These are phyloP conservation scores for Antheraea assamensis DNA, from an alignment of 2,888 invertebrate species.

Conservation along the genomic window DNA sequence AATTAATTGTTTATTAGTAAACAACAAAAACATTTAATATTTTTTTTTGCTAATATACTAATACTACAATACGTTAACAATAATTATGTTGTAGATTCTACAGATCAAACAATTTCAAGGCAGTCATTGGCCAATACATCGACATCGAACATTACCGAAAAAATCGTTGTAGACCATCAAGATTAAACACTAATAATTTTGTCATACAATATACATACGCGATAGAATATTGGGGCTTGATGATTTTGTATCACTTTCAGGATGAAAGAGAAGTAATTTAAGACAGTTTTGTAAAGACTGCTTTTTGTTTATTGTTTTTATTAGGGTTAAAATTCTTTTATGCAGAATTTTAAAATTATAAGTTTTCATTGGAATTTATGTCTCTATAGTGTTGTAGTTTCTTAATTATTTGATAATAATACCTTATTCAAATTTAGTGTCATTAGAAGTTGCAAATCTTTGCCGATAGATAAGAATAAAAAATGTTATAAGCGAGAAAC, in stretches of 20 bases:
- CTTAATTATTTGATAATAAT: neutral
- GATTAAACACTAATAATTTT: neutral
- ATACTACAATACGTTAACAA: slow-evolving; percentile 40
- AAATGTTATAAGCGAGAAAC: neutral
- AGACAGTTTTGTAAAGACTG: neutral
- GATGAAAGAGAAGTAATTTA: neutral
- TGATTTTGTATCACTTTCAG: neutral
- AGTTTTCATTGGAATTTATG: neutral
- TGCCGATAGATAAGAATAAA: neutral
- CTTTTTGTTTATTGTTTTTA: neutral
- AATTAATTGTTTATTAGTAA: slow-evolving; percentile 38
- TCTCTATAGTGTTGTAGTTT: neutral
- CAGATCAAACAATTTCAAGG: slow-evolving; percentile 59
- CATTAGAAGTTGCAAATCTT: neutral
- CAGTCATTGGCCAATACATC: slow-evolving; percentile 65
- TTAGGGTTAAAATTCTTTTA: too few relatives aligned
- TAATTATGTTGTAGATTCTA: slow-evolving; percentile 40
- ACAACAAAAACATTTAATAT: slow-evolving; percentile 47
- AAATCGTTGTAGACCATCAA: slow-evolving; percentile 13
- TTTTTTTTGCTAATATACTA: slow-evolving; percentile 42
- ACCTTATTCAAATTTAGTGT: neutral
- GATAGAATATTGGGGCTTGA: neutral
- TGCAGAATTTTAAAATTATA: neutral
- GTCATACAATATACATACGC: neutral
- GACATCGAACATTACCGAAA: slow-evolving; percentile 42